Conservation (phyloP, 1,140 invertebrate genomes). For the Plectrocnemia conspersa region DNA sequence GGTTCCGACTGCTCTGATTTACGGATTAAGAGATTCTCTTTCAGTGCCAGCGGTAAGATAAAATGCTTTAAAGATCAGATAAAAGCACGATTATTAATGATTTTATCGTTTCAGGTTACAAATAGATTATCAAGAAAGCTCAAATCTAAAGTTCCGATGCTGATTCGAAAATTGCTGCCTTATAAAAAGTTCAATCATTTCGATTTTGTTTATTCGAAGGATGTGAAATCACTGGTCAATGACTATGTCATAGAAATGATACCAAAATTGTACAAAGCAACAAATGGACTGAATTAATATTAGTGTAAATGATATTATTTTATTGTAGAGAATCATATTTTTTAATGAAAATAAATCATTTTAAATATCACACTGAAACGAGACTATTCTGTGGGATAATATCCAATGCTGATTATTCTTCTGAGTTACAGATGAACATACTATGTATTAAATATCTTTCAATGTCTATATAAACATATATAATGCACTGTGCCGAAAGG, state of each 20-base stretch:
- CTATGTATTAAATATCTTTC: too few relatives aligned
- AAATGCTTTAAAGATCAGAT: not conserved
- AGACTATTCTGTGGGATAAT: too few relatives aligned
- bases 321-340: too few relatives aligned
- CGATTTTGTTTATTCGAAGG: constrained; percentile 48
- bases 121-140: constrained; percentile 43
- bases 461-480: too few relatives aligned
- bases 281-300: too few relatives aligned
- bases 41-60: constrained; percentile 44
- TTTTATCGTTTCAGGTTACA: constrained; percentile 51
- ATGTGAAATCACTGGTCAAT: constrained; percentile 44
- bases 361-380: too few relatives aligned
- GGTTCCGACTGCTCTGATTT: constrained; percentile 62
- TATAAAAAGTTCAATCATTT: constrained; percentile 44
- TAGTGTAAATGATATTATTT: too few relatives aligned
- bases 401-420: too few relatives aligned
- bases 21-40: constrained; percentile 57
- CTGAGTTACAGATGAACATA: too few relatives aligned
- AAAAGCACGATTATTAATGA: not conserved
- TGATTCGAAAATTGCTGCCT: not conserved
- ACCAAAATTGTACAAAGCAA: not conserved
- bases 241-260: constrained; percentile 37
- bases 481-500: too few relatives aligned
- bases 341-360: too few relatives aligned
- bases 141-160: constrained; percentile 35